Conservation (phyloP, 2,888 invertebrate species). For the Microctonus hyperodae region DNA sequence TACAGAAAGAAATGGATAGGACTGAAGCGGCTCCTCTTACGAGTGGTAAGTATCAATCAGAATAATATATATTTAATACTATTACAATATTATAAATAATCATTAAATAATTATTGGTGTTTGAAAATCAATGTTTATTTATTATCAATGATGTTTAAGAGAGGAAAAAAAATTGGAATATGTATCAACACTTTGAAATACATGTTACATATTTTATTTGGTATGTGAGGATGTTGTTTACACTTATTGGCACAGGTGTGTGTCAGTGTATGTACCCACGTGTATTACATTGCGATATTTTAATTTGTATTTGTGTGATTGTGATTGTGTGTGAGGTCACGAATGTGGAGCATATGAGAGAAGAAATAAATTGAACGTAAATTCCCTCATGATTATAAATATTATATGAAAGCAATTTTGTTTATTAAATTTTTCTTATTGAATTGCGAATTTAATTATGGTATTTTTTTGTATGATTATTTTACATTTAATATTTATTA, state of each 20-base stretch:
- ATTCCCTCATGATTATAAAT: too few species aligned
- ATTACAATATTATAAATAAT: background rate
- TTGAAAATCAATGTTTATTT: background rate
- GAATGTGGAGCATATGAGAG: background rate
- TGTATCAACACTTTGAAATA: background rate
- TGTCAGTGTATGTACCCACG: slow-evolving; percentile 12
- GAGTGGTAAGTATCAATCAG: slow-evolving; percentile 39
- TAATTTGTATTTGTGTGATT: background rate
- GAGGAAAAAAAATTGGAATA: background rate
- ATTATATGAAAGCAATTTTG: too few species aligned
- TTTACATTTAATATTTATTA: too few species aligned
- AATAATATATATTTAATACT: background rate
- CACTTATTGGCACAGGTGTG: slow-evolving; percentile 8
- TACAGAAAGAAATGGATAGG: slow-evolving; percentile 29
- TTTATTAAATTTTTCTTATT: too few species aligned
- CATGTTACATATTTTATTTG: background rate
- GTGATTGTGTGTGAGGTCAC: background rate
- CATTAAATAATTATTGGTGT: background rate
- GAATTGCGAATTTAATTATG: background rate
- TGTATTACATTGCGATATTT: background rate
- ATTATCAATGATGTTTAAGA: background rate
- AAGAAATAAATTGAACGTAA: too few species aligned
- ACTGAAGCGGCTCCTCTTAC: slow-evolving; percentile 36
- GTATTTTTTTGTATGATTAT: background rate
- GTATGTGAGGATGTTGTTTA: slow-evolving; percentile 3